Evolutionary conservation across 2,888 invertebrate species (phyloP).

Genomic region (Acleris holmiana): DNA sequence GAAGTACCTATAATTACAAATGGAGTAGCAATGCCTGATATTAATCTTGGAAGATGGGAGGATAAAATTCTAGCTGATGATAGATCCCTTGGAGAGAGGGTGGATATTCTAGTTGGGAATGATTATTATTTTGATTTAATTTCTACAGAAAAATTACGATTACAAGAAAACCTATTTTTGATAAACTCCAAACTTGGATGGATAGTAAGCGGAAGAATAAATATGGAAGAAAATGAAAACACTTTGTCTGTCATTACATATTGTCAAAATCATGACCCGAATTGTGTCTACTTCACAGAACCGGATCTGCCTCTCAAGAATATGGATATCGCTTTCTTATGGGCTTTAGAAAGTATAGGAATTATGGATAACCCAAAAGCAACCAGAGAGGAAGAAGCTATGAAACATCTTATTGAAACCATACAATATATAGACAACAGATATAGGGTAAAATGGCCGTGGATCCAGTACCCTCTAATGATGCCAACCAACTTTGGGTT

Average conservation of each 20-base stretch:
- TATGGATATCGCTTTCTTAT: background rate
- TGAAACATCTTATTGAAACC: background rate
- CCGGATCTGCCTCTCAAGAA: conserved; percentile 34
- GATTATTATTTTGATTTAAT: conserved; percentile 8
- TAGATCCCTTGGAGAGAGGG: no score
- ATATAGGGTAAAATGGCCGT: conserved; percentile 1
- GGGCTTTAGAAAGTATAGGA: conserved; percentile 1
- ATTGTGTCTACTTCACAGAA: conserved; percentile 3
- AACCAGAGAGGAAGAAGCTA: conserved; percentile 3
- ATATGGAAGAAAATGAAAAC: no score
- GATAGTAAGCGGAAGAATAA: no score
- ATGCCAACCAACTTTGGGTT: background rate
- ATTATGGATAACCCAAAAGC: background rate
- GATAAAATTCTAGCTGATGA: no score
- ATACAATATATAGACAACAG: background rate
- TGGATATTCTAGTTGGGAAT: background rate
- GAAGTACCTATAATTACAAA: no score
- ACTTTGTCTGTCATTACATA: conserved; percentile 3
- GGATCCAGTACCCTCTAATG: background rate
- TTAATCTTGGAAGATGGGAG: no score
- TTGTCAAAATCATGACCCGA: conserved; percentile 3
- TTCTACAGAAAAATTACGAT: conserved; percentile 3
- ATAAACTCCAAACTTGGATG: background rate
- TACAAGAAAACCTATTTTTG: background rate
- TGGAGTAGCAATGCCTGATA: no score